Evolutionary conservation across 1,140 invertebrate genomes (phyloP), one percentile per base, ranked within the genome.

Genomic region (Drosophila seguyi): DNA sequence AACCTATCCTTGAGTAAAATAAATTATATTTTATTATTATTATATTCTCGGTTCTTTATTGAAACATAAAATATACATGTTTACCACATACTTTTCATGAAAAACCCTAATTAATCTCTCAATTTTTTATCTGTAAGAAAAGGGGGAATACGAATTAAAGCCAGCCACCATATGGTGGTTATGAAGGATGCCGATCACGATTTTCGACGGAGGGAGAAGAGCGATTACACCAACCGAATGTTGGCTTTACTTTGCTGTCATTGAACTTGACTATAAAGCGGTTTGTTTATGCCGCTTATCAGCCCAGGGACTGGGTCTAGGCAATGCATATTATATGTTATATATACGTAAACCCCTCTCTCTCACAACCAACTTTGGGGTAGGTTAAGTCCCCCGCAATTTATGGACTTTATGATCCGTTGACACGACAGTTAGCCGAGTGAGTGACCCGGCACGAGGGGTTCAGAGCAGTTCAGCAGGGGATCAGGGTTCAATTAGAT

Each of bases 401-500:
- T 55, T 38, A 55, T 45, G 29, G 22, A 42, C 47, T 71, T 86
- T 68, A 81, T 66, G 62, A 57, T 68, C 38, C 58, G 58, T 34
- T 87, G 67, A 71, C 79, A 87, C 69, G 80, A 73, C 57, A 78
- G 77, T 66, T 55, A 71, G 61, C 47, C 22, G 39, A 41, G 47
- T 25, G 38, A 14, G 52, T 25, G 71, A 47, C 29, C 41, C 61
- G 39, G 55, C 56, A 62, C 68, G 58, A 39, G 58, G 42, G 34
- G 50, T 48, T 72, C 50, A 47, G 18, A 7, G 31, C 39, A 56
- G 79, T 81, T 59, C 82, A 81, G 25, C 31, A 36, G 52, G 20
- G 31, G 52, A 16, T 53, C 52, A 55, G 45, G 47, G 47, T 71
- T 87, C 75, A 87, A 88, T 87, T 83, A 79, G 84, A 83, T 60